phyloP scores from a whole-genome alignment of 2,888 invertebrate species.

The Cantharis lateralis region DNA sequence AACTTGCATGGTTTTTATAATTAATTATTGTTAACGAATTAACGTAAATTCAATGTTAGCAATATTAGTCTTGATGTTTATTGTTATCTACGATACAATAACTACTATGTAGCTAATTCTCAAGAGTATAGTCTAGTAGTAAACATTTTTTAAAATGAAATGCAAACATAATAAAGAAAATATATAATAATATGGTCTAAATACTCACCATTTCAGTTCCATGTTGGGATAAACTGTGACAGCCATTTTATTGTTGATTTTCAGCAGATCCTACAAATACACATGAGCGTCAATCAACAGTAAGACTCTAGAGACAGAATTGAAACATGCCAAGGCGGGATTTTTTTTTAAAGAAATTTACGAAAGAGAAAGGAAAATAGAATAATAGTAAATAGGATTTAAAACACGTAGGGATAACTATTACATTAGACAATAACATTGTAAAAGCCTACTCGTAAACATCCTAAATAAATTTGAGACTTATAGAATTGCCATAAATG shows the following conservation, averaged over 20 bases:
- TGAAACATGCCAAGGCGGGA: neutral
- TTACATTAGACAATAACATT: neutral
- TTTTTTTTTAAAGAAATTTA: neutral
- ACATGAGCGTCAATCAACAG: neutral
- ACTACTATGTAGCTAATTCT: neutral
- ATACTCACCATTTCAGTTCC: slow-evolving; percentile 54
- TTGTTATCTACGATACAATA: neutral
- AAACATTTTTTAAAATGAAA: neutral
- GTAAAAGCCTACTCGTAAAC: neutral
- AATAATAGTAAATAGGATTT: neutral
- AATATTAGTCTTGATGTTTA: neutral
- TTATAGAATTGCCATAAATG: neutral
- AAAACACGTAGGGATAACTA: neutral
- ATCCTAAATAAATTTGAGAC: neutral
- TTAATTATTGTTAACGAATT: neutral
- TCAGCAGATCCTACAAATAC: slow-evolving; percentile 41
- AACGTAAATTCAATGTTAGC: neutral
- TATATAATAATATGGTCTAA: neutral
- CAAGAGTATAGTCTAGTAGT: neutral
- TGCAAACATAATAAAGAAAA: neutral
- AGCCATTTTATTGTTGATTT: slow-evolving; percentile 45
- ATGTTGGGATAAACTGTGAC: slow-evolving; percentile 55
- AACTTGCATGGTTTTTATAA: neutral
- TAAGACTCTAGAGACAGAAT: neutral
- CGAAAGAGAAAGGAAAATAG: neutral